Conservation (phyloP, 2,113 vertebrate genomes). For the Cyrtonyx montezumae region DNA sequence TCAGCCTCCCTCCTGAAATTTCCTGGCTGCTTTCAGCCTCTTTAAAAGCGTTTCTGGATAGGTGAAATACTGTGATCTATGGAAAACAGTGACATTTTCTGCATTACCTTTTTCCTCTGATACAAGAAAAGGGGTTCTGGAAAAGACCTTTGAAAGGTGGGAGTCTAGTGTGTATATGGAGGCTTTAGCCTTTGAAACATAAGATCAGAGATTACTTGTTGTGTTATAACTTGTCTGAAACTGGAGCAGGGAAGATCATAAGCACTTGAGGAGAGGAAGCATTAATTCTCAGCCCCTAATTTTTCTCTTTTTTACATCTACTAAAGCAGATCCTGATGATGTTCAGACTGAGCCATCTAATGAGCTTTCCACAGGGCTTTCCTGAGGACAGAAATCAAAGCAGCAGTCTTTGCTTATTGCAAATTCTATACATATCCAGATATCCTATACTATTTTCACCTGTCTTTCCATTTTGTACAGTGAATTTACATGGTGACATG, state of each 20-base stretch:
- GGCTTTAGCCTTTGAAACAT: neutral
- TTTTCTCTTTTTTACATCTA: neutral
- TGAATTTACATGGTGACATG: neutral
- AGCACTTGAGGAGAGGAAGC: neutral
- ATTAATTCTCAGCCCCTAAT: neutral
- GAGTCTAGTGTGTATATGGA: neutral
- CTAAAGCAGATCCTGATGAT: neutral
- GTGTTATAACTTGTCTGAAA: neutral
- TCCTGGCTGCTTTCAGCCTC: neutral
- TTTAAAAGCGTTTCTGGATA: neutral
- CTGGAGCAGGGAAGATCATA: neutral
- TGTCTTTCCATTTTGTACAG: neutral
- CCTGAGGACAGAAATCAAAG: neutral
- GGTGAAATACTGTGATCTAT: neutral
- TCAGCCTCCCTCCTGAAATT: neutral
- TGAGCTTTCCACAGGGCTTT: neutral
- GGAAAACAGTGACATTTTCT: neutral
- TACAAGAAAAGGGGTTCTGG: neutral
- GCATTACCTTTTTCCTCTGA: neutral
- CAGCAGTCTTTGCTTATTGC: neutral
- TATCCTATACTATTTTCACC: neutral
- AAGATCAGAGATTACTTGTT: fast-evolving
- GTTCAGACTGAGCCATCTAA: neutral
- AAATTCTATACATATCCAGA: neutral
- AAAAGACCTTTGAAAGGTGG: neutral